Evolutionary conservation across 2,113 vertebrate species (phyloP), one percentile per base, ranked within the genome.

Genomic region (Nycticebus coucang): DNA sequence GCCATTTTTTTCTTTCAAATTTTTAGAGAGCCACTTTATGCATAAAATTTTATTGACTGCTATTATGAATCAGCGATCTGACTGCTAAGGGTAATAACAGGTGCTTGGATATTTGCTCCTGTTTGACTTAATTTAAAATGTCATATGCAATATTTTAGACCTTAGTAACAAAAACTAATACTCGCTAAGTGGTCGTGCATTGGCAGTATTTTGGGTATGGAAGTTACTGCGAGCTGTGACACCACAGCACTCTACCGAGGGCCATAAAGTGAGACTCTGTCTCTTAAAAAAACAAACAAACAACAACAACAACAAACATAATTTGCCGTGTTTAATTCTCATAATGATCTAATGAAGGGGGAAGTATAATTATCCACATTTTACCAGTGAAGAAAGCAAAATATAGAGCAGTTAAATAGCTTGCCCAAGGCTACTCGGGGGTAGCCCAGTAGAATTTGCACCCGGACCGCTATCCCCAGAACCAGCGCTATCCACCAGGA

Each of bases 111-210:
- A 24, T 7, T 18, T 93, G 28, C 18, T 94, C 53, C 89, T 87
- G 7, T 82, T 64, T 92, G 86, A 87, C 26, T 74, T 59, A 41
- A 30, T 77, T 88, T 82, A 95, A 95, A 93, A 93, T 53, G 84
- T 62, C 13, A 22, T 26, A 9, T 68, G 30, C 35, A 89, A 0
- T 75, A 80, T 89, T 96, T 92, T 74, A 85, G 53, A 88, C 7
- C 77, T 66, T 72, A 89, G 50, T 81, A 66, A 81, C 84, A 62
- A 50, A 69, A 86, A 19, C 24, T 86, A 66, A 14, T 19, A 91
- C 19, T 95, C 87, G 11, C 68, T 77, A 28, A 33, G 2, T 91
- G n/a, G 53, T 37, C 28, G 17, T 14, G 2, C 4, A 68, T 2
- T 37, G 11, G 59, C 55, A 86, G 0, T 68, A 17, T 45, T 95